Evolutionary conservation across 2,888 invertebrate species (phyloP).

Genomic region (Ferrisia virgata): DNA sequence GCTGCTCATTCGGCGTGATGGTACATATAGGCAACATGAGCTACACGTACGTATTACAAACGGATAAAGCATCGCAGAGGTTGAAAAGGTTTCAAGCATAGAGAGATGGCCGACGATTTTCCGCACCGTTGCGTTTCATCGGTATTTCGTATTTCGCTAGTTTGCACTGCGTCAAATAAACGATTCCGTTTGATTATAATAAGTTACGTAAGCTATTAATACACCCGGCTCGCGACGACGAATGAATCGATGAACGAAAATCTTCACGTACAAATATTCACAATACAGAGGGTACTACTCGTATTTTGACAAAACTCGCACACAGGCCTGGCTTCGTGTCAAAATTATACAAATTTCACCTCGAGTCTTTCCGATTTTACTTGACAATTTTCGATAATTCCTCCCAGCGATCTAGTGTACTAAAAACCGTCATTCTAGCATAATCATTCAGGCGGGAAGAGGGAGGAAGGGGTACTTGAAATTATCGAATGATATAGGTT

Average conservation of each 20-base stretch:
- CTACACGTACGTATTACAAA: constrained; percentile 5
- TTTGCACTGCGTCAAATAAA: constrained; percentile 40
- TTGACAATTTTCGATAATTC: too few species aligned
- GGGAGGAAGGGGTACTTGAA: too few species aligned
- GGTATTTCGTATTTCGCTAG: constrained; percentile 38
- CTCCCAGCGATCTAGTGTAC: too few species aligned
- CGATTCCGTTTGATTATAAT: constrained; percentile 44
- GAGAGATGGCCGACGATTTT: constrained; percentile 44
- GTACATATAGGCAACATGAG: not conserved
- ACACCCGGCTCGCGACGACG: not conserved
- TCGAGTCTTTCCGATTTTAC: too few species aligned
- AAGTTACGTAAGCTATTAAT: not conserved
- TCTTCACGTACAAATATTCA: not conserved
- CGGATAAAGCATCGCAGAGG: constrained; percentile 30
- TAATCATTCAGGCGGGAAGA: too few species aligned
- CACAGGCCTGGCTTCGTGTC: too few species aligned
- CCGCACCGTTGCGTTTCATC: constrained; percentile 40
- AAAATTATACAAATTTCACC: too few species aligned
- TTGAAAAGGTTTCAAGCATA: constrained; percentile 40
- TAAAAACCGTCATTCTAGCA: too few species aligned
- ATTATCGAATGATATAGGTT: too few species aligned
- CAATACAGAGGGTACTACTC: too few species aligned
- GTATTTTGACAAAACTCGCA: too few species aligned
- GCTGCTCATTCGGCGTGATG: not conserved
- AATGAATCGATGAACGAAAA: not conserved